Conservation (phyloP, 2,797 vertebrate genomes). For the Muraenolepis orangiensis region DNA sequence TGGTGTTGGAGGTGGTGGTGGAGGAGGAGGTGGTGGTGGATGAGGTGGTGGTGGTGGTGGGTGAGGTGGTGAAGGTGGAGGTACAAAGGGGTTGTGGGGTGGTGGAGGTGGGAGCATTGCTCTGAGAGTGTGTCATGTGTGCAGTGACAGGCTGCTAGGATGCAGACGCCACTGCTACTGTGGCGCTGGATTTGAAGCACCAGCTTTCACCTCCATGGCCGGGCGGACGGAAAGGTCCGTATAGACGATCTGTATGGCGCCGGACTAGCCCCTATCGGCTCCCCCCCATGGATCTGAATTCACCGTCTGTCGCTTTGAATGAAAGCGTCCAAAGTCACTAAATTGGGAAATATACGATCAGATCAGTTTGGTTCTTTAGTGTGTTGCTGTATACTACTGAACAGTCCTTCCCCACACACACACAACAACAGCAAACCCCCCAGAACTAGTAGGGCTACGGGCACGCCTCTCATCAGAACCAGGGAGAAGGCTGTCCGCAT, state of each 20-base stretch:
- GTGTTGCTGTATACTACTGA: neutral
- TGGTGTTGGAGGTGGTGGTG: neutral
- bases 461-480: too few species aligned
- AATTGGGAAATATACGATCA: neutral
- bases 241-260: neutral
- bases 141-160: neutral
- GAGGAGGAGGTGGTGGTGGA: conserved; percentile 15
- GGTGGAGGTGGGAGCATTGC: neutral
- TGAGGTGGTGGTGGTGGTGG: neutral
- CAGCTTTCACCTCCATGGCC: too few species aligned
- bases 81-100: neutral
- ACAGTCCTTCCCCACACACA: neutral
- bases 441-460: neutral
- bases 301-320: neutral
- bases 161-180: neutral
- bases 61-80: neutral
- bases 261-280: neutral
- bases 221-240: neutral
- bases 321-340: neutral
- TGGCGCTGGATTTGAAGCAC: too few species aligned
- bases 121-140: neutral
- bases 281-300: too few species aligned
- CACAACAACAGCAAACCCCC: neutral
- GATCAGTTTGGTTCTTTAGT: neutral
- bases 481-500: neutral